phyloP scores from a whole-genome alignment of 2,888 invertebrate genomes.

The Nomada ferruginata region DNA sequence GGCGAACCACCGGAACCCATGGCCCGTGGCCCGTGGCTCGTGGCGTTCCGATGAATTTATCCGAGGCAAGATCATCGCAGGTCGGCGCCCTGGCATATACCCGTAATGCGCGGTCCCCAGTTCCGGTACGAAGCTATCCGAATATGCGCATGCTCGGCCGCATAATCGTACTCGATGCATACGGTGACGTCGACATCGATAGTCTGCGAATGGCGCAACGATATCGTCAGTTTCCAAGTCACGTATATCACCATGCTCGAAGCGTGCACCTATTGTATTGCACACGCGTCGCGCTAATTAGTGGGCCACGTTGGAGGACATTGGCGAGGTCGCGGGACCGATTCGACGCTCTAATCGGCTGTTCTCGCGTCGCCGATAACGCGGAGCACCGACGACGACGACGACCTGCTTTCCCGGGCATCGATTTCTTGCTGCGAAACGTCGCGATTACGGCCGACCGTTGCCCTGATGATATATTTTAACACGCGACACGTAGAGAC shows the following conservation, averaged over 20 bases:
- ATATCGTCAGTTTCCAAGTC: not conserved
- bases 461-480: constrained; percentile 10
- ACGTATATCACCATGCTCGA: not conserved
- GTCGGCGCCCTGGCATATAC: constrained; percentile 36
- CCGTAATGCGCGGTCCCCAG: constrained; percentile 54
- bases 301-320: not conserved
- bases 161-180: constrained; percentile 10
- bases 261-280: too few relatives aligned
- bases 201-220: constrained; percentile 29
- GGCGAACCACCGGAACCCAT: constrained; percentile 29
- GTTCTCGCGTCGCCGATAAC: not conserved
- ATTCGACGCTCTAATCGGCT: not conserved
- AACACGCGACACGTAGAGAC: not conserved
- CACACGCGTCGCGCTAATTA: not conserved
- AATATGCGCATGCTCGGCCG: constrained; percentile 7
- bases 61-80: constrained; percentile 55
- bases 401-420: not conserved
- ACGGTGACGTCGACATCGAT: constrained; percentile 34
- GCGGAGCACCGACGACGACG: not conserved
- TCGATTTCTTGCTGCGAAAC: not conserved
- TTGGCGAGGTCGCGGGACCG: not conserved
- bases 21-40: constrained; percentile 5
- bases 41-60: constrained; percentile 62
- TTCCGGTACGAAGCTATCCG: constrained; percentile 47
- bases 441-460: not conserved